A percentile compares a stretch with the other conserved stretches of the same genome.
Conservation (phyloP, 2,113 vertebrate genomes). For the Rhabdomys dilectus region DNA sequence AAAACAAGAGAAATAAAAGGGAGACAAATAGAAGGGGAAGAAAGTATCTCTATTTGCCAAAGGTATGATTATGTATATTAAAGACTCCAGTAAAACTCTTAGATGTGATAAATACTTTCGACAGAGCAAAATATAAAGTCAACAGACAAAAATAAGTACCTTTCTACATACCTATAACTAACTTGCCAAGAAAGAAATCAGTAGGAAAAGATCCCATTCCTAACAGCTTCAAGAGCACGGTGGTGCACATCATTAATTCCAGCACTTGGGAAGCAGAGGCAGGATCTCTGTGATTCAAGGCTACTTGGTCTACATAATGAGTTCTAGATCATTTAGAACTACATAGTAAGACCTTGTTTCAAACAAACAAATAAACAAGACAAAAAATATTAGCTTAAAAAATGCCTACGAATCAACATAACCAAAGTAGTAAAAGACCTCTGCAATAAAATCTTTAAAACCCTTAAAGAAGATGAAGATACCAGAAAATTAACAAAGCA, state of each 20-base stretch:
- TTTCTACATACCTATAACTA: background rate
- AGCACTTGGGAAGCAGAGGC: background rate
- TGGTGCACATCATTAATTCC: background rate
- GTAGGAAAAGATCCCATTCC: background rate
- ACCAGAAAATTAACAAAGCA: background rate
- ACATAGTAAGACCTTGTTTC: background rate
- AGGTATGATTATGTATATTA: background rate
- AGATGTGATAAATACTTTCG: background rate
- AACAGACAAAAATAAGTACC: background rate
- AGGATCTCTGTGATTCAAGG: background rate
- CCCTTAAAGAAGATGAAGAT: background rate
- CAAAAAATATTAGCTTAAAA: background rate
- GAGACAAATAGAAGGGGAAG: background rate
- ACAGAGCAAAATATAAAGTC: background rate
- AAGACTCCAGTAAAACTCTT: background rate
- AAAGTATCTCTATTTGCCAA: background rate
- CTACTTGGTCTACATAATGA: background rate
- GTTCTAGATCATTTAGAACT: background rate
- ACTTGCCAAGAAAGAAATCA: background rate
- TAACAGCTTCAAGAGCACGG: background rate
- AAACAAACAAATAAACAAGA: background rate
- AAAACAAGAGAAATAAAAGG: background rate
- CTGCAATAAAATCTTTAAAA: background rate
- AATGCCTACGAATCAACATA: background rate
- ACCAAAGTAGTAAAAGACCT: background rate